Evolutionary conservation across 2,888 invertebrate genomes (phyloP), one percentile per base, ranked within the genome.

Genomic region (Odontomyia ornata): DNA sequence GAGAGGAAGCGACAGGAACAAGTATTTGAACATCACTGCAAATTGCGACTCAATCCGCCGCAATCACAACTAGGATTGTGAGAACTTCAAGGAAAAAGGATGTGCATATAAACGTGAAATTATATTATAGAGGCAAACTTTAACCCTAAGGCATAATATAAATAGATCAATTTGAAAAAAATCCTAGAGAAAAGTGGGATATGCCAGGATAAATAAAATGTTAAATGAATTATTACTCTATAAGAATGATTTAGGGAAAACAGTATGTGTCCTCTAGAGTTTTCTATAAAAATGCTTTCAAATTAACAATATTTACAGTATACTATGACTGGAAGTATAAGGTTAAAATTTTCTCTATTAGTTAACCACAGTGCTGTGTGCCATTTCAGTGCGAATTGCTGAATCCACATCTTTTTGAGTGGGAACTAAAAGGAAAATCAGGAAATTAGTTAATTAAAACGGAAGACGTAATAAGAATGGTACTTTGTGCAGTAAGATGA

Each of bases 371-470:
- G 56, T 72, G 52, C n/a, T 21, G 9, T 25, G 4, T 47, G 67
- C 69, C 13, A 62, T 27, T 27, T 62, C 62, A 62, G 62, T 27
- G 9, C 5, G 28, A 15, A 67, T 67, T 23, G 18, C 5, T 46
- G 64, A 64, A n/a, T 67, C 21, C 18, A 46, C 28, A 36, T 67
- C 46, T n/a, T 67, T 3, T 15, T n/a, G 23, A 46, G 36, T 18
- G 7, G 13, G n/a, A 30, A 5, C 23, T 21, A 23, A 23, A 23
- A 36, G 43, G n/a, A n/a, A 18, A 75, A 75, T 36, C 46, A 62
- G 76, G 71, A 77, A 78, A 71, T 77, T 57, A 77, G 76, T 78
- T 78, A 78, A 78, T 78, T 78, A 78, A 78, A 78, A 76, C 76
- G 76, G 78, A 78, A 78, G 73, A 76, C 76, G 60, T 78, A 76